Base-by-base conservation (phyloP, 1,140 invertebrate genomes). In the Monochamus saltuarius region DNA sequence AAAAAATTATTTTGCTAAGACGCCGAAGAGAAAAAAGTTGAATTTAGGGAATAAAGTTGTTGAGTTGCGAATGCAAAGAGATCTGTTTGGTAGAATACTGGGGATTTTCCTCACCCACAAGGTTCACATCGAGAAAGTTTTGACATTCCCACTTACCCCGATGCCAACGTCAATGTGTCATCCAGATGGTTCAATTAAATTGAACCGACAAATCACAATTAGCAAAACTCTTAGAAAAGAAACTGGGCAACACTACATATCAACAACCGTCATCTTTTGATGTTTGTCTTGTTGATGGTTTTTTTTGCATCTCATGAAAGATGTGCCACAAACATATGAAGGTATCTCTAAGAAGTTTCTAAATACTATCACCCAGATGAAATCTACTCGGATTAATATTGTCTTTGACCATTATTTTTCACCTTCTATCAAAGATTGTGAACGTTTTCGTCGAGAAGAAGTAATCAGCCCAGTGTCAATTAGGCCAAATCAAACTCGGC, bases 71-170 rank as follows among this genome's bases (percentile, higher is more conserved):
- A 61, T 71, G 50, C 65, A 69, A 56, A 39, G 65, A 35, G 65
- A 69, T 64, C 45, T 66, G 38, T 68, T 68, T 50, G 57, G 69
- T 8, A 45, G 62, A 37, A 61, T 70, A 59, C 17, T 65, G 36
- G 59, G 57, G 38, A 64, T 66, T 34, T 62, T 65, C 1, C 13
- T 68, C 17, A 36, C 59, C 13, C n/a, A 66, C 16, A 56, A 64
- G 19, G 45, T 57, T 42, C 53, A 69, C 42, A 60, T 69, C 47
- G 49, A 49, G 14, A 69, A 67, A 63, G 46, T 65, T 38, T 46
- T 66, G 11, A 14, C 51, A 10, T 66, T 42, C 42, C 65, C 61
- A 55, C 13, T 70, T 29, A 61, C 61, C n/a, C 64, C 60, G 58
- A 55, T 68, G 16, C 35, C 66, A 61, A 46, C 66, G 56, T 59